Base-by-base conservation (phyloP, 2,113 vertebrate species). In the Notarius quadriscutis region DNA sequence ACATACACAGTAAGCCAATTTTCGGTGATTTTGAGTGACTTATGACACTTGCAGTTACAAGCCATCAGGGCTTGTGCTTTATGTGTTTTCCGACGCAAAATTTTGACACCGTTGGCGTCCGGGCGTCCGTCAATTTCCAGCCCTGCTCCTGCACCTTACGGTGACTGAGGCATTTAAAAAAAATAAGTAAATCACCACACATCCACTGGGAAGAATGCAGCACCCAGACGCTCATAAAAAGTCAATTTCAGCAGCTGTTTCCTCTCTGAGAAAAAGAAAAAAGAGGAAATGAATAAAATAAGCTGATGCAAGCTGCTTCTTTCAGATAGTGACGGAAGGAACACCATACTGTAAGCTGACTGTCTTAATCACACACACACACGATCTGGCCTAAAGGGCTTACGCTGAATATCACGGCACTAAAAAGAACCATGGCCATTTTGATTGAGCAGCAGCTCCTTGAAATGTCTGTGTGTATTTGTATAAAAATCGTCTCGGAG, bases 271-370 rank as follows among this genome's bases (percentile, higher is more conserved):
- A 86, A 20, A 57, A 69, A 41, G 63, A 30, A 14, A 30, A 14
- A 81, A 30, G 78, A 81, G 67, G 69, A 63, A 75, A 75, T 4
- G 34, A 55, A 83, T 63, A 30, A 63, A 51, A n/a, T 11, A 57
- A 86, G 84, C 75, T 55, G 48, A 79, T 48, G 53, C 63, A 58
- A 41, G 53, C 77, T 50, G 51, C 51, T 72, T 81, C 63, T 71
- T 81, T 48, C 63, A 71, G 27, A 57, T 11, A 69, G 62, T 11
- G 3, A 25, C 50, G n/a, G 20, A 80, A 27, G 58, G 53, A 25
- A 10, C 41, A 15, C 22, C 34, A 81, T 17, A 67, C 4, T 34
- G 81, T 63, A 65, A 11, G 60, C 84, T 79, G 60, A 67, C 81
- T 20, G 48, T 84, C 48, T 8, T 53, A 11, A 9, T 7, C 60